phyloP scores from a whole-genome alignment of 1,140 invertebrate species.

The Hyphantria cunea region DNA sequence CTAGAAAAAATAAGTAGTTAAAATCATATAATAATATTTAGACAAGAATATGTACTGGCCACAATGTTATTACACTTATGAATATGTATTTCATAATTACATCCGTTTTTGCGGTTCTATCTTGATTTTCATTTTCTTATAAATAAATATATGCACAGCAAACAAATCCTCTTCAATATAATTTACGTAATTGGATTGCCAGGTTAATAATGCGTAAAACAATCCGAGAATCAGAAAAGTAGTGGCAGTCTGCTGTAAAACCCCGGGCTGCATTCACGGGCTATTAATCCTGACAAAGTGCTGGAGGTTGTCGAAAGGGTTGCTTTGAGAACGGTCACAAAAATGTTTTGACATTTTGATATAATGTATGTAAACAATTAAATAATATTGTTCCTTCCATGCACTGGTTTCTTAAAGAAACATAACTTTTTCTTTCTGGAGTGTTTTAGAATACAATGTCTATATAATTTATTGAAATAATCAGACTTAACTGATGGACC shows the following conservation, averaged over 20 bases:
- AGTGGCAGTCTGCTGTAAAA: slow-evolving; percentile 49
- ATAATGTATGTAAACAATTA: slow-evolving; percentile 20
- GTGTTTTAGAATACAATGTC: no score
- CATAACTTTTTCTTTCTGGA: no score
- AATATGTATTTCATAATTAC: no score
- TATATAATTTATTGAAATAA: no score
- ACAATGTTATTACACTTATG: no score
- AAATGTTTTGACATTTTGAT: slow-evolving; percentile 67
- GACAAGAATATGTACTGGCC: no score
- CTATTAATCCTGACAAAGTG: slow-evolving; percentile 78
- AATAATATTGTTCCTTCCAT: slow-evolving; percentile 2
- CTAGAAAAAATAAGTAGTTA: no score
- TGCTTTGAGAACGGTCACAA: slow-evolving; percentile 51
- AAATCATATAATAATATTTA: no score
- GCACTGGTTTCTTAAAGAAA: no score
- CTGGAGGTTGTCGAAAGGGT: slow-evolving; percentile 66
- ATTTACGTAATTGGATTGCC: slow-evolving; percentile 75
- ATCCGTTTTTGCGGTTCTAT: no score
- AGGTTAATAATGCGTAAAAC: slow-evolving; percentile 80
- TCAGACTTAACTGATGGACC: no score
- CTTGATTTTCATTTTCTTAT: slow-evolving; percentile 10
- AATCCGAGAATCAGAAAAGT: slow-evolving; percentile 76
- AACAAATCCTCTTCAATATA: slow-evolving; percentile 57
- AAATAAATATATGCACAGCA: slow-evolving; percentile 26
- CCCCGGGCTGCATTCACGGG: slow-evolving; percentile 63